Base-by-base conservation (phyloP, 2,113 vertebrate genomes). In the Channa argus region DNA sequence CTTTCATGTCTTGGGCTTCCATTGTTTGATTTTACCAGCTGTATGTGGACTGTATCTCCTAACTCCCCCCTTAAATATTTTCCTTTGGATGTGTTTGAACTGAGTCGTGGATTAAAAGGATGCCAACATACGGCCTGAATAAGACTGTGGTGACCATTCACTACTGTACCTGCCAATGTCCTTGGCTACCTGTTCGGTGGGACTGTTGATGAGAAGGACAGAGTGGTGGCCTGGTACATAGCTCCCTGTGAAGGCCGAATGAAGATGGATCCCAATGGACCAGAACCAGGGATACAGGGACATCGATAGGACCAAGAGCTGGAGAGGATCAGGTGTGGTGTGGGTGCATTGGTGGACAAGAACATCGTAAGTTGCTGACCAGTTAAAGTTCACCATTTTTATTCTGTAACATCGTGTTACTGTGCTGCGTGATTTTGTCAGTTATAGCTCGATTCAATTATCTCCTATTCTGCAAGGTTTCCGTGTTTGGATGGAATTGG, bases 161-260 rank as follows among this genome's bases (percentile, higher is more conserved):
- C 6, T 10, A 3, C 59, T 9, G 45, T 95, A 97, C 96, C 96
- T 98, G 85, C 94, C 95, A 11, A 97, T 94, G 50, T 96, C 95
- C 91, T 80, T 95, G 72, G 96, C 97, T 41, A 90, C 75, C 68
- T 96, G 94, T 75, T 97, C 94, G 0, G 94, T 96, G 85, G 96
- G 96, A 56, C 95, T 96, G 93, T 88, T 96, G 91, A 97, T 64
- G 13, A 97, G 89, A 65, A 96, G 84, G 1, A 97, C 33, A 7
- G 96, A 97, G 54, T 96, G 92, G 1, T 93, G 91, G 33, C 96
- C 94, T 0, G 96, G 86, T 9, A 95, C 0, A 2, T 94, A 96
- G 89, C 83, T 94, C 70, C 95, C 94, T 0, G 94, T 96, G 58
- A 96, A 0, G 0, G 87, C 70, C 0, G 95, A 89, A 61, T 93